Percentiles rank a stretch among this genome's conserved stretches.
Evolutionary conservation across 2,888 invertebrate species (phyloP).

Genomic region (Chrysolina americana): DNA sequence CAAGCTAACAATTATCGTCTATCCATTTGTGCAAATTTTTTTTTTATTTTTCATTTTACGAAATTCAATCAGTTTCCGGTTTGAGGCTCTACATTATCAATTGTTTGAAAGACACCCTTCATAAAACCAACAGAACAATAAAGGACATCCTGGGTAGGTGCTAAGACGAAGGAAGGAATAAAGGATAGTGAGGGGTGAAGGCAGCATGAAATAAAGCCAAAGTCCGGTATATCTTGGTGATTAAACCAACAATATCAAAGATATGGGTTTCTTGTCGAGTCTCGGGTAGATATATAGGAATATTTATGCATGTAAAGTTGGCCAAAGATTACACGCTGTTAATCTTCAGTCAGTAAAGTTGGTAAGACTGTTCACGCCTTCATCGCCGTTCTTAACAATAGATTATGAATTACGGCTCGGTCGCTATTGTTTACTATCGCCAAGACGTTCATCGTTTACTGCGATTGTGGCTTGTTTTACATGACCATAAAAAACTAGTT

Average conservation of each 20-base stretch:
- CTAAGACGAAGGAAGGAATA: conserved; percentile 34
- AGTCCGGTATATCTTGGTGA: conserved; percentile 61
- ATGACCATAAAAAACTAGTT: conserved; percentile 46
- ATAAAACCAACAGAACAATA: conserved; percentile 54
- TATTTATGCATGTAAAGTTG: conserved; percentile 69
- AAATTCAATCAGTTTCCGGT: background rate
- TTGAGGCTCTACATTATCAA: conserved; percentile 27
- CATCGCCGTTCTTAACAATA: conserved; percentile 62
- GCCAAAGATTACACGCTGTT: conserved; percentile 67
- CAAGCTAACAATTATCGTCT: no score
- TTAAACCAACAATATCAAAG: conserved; percentile 67
- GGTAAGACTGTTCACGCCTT: conserved; percentile 65
- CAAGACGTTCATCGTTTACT: conserved; percentile 51
- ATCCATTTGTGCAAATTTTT: background rate
- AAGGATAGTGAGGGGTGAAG: conserved; percentile 41
- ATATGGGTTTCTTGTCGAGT: conserved; percentile 65
- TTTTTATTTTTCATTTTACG: background rate
- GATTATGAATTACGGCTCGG: conserved; percentile 65
- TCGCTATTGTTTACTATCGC: conserved; percentile 58
- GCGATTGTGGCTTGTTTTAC: conserved; percentile 49
- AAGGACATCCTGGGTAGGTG: conserved; percentile 45
- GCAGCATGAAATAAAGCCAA: conserved; percentile 57
- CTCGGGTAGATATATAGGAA: conserved; percentile 63
- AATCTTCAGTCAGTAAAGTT: conserved; percentile 67
- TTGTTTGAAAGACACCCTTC: conserved; percentile 53